phyloP scores from a whole-genome alignment of 2,888 invertebrate genomes.

The Cabera pusaria region DNA sequence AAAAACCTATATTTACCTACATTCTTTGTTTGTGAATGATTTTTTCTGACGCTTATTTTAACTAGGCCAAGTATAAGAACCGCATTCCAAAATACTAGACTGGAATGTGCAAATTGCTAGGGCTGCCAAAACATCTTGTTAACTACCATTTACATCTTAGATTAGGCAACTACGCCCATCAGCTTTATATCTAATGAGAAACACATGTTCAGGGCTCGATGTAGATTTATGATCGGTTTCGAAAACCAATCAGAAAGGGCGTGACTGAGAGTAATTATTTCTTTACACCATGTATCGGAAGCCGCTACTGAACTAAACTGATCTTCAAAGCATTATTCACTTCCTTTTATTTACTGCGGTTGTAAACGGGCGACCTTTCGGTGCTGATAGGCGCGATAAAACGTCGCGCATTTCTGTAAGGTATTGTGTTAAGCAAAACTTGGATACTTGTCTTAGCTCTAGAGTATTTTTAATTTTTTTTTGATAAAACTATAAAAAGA shows the following conservation, averaged over 20 bases:
- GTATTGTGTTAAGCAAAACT: too few species aligned
- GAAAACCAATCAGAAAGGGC: constrained; percentile 78
- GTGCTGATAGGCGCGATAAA: neutral
- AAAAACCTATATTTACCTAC: too few species aligned
- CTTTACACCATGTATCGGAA: constrained; percentile 73
- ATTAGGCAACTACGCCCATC: constrained; percentile 56
- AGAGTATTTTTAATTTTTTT: too few species aligned
- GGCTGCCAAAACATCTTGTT: constrained; percentile 24
- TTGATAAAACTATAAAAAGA: too few species aligned
- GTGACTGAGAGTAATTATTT: constrained; percentile 76
- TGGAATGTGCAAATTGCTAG: constrained; percentile 5
- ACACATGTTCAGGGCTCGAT: constrained; percentile 59
- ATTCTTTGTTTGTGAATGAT: too few species aligned
- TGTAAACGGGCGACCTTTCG: constrained; percentile 6
- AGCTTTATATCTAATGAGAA: constrained; percentile 61
- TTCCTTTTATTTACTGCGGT: constrained; percentile 25
- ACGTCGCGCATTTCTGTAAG: too few species aligned
- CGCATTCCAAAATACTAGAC: too few species aligned
- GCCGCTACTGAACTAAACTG: constrained; percentile 59
- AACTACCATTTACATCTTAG: constrained; percentile 34
- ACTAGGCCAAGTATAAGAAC: too few species aligned
- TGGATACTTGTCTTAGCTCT: too few species aligned
- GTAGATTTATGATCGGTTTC: constrained; percentile 71
- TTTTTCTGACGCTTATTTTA: too few species aligned
- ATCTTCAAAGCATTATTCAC: constrained; percentile 24